Base-by-base conservation (phyloP, 2,113 vertebrate genomes). In the Chitala chitala region DNA sequence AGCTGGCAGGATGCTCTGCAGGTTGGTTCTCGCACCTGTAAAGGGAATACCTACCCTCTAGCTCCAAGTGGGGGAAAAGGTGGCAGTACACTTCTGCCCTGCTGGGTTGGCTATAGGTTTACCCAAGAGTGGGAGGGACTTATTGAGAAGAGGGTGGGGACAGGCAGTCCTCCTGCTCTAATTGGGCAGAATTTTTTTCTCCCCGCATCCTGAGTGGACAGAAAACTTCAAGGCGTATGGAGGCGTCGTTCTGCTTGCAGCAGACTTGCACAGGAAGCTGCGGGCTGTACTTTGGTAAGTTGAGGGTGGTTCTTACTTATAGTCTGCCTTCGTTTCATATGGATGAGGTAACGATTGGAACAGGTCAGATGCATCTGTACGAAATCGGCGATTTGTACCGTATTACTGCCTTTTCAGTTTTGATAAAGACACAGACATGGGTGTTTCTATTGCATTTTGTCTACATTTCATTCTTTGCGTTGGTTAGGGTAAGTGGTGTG, bases 111-210 rank as follows among this genome's bases (percentile, higher is more conserved):
- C 36, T 65, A 17, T 36, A n/a, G 20, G 38, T 44, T n/a, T 44
- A 40, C 36, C 9, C 40, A 44, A 40, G n/a, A 36, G 9, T 20
- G 55, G 71, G 70, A 12, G 36, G 55, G 55, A 38, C 55, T 55
- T 29, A 20, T 15, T 36, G n/a, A 26, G 40, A 72, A 44, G 36
- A 53, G 70, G 53, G 70, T 5, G 22, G 53, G 22, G 42, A 29
- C 42, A 24, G 38, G 10, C 20, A n/a, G 12, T 26, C 22, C 24
- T 17, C 13, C 54, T 50, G 9, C 55, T 15, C 44, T 76, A 76
- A 76, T 71, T 71, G 68, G 75, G 64, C 64, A 63, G 58, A 59
- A 76, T 38, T 33, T 13, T 48, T 51, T 20, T 36, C 59, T 29
- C 59, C 59, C 59, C 59, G n/a, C 36, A 40, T 44, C 68, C 56